These are phyloP conservation scores for Drosophila nikananu DNA, from an alignment of 1,140 invertebrate genomes.

Conservation along the genomic window DNA sequence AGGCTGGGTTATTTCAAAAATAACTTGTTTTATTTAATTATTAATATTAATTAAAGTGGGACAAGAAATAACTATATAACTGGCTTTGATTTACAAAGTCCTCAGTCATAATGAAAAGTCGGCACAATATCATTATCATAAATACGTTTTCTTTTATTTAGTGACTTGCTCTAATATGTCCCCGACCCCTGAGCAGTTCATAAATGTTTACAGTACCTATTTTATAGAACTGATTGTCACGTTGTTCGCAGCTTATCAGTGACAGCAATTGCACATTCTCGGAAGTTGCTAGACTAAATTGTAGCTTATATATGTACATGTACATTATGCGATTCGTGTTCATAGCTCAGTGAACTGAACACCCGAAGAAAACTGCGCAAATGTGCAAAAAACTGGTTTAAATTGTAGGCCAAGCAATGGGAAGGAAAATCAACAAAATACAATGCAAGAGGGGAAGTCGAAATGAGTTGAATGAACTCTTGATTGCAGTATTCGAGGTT, in stretches of 20 bases:
- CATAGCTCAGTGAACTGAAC: slow-evolving; percentile 42
- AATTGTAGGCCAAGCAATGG: slow-evolving; percentile 22
- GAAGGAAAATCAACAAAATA: slow-evolving; percentile 29
- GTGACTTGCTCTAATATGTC: neutral
- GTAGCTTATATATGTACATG: neutral
- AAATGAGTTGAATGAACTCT: slow-evolving; percentile 42
- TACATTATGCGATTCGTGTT: slow-evolving; percentile 26
- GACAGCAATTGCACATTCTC: slow-evolving; percentile 32
- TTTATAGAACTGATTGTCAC: neutral
- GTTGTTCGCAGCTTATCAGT: slow-evolving; percentile 31
- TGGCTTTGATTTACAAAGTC: neutral
- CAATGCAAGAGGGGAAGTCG: slow-evolving; percentile 15
- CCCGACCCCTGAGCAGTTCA: neutral
- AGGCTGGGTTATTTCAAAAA: neutral
- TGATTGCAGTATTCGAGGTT: slow-evolving; percentile 19
- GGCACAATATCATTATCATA: neutral
- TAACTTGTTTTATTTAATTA: neutral
- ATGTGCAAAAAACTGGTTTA: slow-evolving; percentile 50
- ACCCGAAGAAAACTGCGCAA: slow-evolving; percentile 20
- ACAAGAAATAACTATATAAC: neutral
- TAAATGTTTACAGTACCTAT: neutral
- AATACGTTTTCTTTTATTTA: too few species aligned
- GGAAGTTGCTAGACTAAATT: slow-evolving; percentile 21
- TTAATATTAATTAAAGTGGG: too few species aligned
- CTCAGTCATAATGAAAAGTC: neutral